Evolutionary conservation across 2,888 invertebrate genomes (phyloP).

Genomic region (Euzophera pinguis): DNA sequence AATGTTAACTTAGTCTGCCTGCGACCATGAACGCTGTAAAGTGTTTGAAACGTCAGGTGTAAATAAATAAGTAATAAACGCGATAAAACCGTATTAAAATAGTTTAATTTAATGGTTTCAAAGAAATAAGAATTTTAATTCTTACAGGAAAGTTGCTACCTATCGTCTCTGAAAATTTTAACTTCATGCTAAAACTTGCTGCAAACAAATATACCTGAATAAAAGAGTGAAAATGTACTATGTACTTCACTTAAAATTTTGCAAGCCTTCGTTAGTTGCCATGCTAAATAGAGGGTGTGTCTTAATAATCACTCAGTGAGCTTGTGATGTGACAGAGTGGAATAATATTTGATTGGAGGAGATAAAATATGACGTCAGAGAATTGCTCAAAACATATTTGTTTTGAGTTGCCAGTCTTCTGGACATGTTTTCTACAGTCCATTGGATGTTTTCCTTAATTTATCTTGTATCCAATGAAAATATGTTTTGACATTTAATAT

Average conservation of each 20-base stretch:
- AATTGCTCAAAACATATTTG: constrained; percentile 70
- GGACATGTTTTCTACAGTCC: constrained; percentile 58
- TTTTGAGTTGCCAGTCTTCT: constrained; percentile 52
- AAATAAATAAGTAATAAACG: too few relatives aligned
- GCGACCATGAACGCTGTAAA: too few relatives aligned
- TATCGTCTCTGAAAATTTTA: too few relatives aligned
- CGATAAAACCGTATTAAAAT: too few relatives aligned
- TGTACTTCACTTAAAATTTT: not conserved
- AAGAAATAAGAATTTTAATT: too few relatives aligned
- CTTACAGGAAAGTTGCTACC: too few relatives aligned
- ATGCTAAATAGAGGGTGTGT: constrained; percentile 71
- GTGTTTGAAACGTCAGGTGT: too few relatives aligned
- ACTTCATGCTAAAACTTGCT: too few relatives aligned
- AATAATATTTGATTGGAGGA: constrained; percentile 26
- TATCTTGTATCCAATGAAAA: constrained; percentile 74
- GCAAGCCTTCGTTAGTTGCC: constrained; percentile 40
- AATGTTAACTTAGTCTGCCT: too few relatives aligned
- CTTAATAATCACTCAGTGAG: constrained; percentile 49
- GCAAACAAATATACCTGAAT: not conserved
- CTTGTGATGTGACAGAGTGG: constrained; percentile 37
- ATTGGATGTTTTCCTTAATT: constrained; percentile 65
- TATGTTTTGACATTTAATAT: constrained; percentile 60
- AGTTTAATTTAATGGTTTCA: too few relatives aligned
- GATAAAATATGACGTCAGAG: constrained; percentile 58
- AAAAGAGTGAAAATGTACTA: not conserved